Base-by-base conservation (phyloP, 2,113 vertebrate genomes). In the Sebastes fasciatus region DNA sequence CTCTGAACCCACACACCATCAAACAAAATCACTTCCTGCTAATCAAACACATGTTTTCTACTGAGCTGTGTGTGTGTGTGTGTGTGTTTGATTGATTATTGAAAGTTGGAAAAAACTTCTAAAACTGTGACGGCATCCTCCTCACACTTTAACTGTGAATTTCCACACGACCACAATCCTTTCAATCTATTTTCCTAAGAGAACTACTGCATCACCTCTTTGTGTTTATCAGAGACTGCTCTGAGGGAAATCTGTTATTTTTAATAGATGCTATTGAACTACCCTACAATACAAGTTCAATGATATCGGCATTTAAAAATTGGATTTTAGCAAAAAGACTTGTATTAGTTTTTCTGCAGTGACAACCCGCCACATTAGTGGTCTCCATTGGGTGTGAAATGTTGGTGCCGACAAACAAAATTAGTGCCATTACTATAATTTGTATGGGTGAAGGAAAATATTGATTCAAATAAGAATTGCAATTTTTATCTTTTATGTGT, bases 131-230 rank as follows among this genome's bases (percentile, higher is more conserved):
- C 23, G 6, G 13, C 54, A 8, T 65, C 26, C 42, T 80, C 42
- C 42, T 80, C 42, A 70, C 85, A 82, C 73, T 58, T 70, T 0
- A 67, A 23, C 73, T 72, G 69, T 67, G 17, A 71, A 46, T 74
- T 42, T 74, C 61, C 57, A n/a, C 49, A 19, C 16, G 0, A 77
- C 55, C 61, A 78, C 74, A 61, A 8, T 52, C 49, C 45, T 61
- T 42, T 76, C 55, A 64, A 16, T 57, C 51, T 14, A 17, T 11
- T 57, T 62, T 57, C 8, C 16, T 19, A 19, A 14, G 14, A 21
- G 19, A 68, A 79, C 54, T 8, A 3, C 26, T 11, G 14, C 52
- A 65, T 75, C 19, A 17, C 19, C 45, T 67, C 19, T 45, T 23
- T 42, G 58, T 66, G 43, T 65, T 21, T 13, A 40, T n/a, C 46